Conservation (phyloP, 2,888 invertebrate species). For the Pollenia amentaria region DNA sequence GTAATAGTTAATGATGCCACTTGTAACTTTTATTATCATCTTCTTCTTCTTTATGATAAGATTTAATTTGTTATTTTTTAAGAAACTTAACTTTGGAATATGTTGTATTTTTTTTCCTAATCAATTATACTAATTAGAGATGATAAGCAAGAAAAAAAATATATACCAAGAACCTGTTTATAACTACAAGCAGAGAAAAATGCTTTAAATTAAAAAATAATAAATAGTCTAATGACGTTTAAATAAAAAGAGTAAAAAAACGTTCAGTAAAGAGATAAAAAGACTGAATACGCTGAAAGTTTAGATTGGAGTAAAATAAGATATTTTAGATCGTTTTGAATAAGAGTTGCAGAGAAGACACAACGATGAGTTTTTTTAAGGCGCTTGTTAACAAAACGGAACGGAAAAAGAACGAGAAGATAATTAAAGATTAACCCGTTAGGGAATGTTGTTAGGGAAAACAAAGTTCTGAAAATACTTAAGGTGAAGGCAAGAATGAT, state of each 20-base stretch:
- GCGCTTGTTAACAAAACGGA: constrained; percentile 22
- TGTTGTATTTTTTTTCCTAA: constrained; percentile 20
- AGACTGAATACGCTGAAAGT: not conserved
- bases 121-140: constrained; percentile 70
- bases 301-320: constrained; percentile 7
- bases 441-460: not conserved
- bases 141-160: constrained; percentile 45
- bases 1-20: not conserved
- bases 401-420: not conserved
- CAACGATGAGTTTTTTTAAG: constrained; percentile 27
- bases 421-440: constrained; percentile 48
- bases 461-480: too few relatives aligned
- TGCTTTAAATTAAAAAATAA: constrained; percentile 38
- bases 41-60: constrained; percentile 3
- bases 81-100: constrained; percentile 14
- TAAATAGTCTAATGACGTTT: constrained; percentile 53
- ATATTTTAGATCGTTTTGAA: not conserved
- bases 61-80: constrained; percentile 4
- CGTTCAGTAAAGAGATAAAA: constrained; percentile 13
- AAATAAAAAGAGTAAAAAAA: constrained; percentile 16
- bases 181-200: constrained; percentile 19
- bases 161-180: constrained; percentile 54
- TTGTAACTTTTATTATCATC: not conserved
- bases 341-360: constrained; percentile 1
- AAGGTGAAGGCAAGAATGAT: too few relatives aligned